Evolutionary conservation across 2,113 vertebrate species (phyloP).

Genomic region (Mugil cephalus): DNA sequence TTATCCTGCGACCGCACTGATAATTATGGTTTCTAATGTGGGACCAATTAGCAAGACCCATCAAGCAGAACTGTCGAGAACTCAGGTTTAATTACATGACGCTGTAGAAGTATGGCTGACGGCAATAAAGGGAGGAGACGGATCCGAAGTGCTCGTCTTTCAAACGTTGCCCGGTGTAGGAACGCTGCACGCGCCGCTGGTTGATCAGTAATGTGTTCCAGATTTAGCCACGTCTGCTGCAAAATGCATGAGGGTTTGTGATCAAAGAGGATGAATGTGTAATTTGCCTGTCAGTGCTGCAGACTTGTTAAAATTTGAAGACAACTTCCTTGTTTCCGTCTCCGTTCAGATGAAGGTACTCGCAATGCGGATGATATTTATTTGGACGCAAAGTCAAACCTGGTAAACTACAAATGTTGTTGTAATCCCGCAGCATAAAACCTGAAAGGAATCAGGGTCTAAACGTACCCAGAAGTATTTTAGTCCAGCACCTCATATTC

Average conservation of each 20-base stretch:
- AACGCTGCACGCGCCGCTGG: neutral
- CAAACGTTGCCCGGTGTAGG: neutral
- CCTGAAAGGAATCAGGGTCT: too few relatives aligned
- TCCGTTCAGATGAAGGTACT: too few relatives aligned
- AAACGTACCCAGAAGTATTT: too few relatives aligned
- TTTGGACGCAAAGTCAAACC: too few relatives aligned
- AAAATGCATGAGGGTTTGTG: neutral
- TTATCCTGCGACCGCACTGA: slow-evolving; percentile 33
- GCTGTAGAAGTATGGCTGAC: slow-evolving; percentile 23
- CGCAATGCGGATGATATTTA: too few relatives aligned
- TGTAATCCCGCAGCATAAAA: too few relatives aligned
- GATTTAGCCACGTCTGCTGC: neutral
- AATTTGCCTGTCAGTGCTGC: neutral
- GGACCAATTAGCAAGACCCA: slow-evolving; percentile 67
- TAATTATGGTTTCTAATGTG: slow-evolving; percentile 71
- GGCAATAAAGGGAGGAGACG: slow-evolving; percentile 8
- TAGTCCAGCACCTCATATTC: neutral
- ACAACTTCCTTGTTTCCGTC: too few relatives aligned
- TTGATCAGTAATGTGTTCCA: neutral
- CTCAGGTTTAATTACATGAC: slow-evolving; percentile 72
- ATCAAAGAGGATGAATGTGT: slow-evolving; percentile 3
- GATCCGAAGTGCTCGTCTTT: slow-evolving; percentile 13
- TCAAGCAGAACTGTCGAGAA: slow-evolving; percentile 43
- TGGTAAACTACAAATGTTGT: too few relatives aligned
- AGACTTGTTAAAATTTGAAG: neutral